Evolutionary conservation across 1,140 invertebrate species (phyloP).

Genomic region (Cyphomyrmex costatus): DNA sequence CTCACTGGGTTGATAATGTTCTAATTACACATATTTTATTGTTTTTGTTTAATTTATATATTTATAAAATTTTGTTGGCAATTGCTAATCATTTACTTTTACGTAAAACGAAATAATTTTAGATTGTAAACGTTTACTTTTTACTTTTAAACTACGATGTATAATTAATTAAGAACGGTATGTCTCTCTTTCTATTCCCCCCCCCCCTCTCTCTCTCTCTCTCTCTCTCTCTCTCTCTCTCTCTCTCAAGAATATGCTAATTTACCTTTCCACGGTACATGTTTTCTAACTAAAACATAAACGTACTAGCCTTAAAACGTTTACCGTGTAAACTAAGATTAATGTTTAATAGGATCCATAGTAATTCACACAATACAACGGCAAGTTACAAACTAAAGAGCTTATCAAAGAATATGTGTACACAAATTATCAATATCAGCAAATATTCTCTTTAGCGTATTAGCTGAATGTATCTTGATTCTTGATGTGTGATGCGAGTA

Average conservation of each 20-base stretch:
- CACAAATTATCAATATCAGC: not conserved
- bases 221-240: no score
- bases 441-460: not conserved
- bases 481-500: not conserved
- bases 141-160: not conserved
- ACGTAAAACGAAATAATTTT: not conserved
- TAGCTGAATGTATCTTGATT: not conserved
- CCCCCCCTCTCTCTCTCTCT: no score
- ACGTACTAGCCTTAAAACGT: constrained; percentile 7
- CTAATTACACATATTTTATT: not conserved
- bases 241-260: no score
- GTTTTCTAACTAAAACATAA: not conserved
- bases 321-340: constrained; percentile 25
- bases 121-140: not conserved
- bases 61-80: not conserved
- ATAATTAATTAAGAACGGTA: constrained; percentile 20
- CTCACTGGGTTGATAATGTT: no score
- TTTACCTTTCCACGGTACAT: not conserved
- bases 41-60: not conserved
- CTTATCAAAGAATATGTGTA: not conserved
- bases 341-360: constrained; percentile 9
- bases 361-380: not conserved
- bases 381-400: not conserved
- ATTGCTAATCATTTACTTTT: not conserved
- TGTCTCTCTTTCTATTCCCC: no score